Evolutionary conservation across 2,888 invertebrate species (phyloP).

Genomic region (Agonopterix alstromeriana): DNA sequence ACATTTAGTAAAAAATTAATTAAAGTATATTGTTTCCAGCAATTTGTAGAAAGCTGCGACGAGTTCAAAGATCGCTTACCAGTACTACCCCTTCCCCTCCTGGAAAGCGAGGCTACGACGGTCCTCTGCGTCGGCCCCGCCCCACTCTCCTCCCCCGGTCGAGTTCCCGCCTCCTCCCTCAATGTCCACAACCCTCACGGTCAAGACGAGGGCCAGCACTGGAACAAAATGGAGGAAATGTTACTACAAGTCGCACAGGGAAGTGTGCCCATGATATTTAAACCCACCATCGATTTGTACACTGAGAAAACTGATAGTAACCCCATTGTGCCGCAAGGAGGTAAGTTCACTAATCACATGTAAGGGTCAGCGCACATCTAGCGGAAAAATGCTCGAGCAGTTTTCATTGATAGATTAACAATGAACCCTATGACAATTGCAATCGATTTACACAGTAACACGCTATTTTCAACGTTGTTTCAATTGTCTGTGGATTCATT

Average conservation of each 20-base stretch:
- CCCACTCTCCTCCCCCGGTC: conserved; percentile 74
- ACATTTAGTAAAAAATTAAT: no score
- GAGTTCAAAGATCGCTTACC: conserved; percentile 65
- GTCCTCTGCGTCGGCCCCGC: conserved; percentile 81
- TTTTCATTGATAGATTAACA: no score
- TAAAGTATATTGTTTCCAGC: conserved; percentile 29
- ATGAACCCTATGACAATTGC: no score
- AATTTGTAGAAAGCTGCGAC: conserved; percentile 61
- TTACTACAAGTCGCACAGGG: conserved; percentile 83
- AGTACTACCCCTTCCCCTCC: conserved; percentile 84
- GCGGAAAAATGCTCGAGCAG: no score
- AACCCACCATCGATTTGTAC: conserved; percentile 86
- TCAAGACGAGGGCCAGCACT: conserved; percentile 56
- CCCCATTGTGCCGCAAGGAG: conserved; percentile 85
- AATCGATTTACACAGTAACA: no score
- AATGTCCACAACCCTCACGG: conserved; percentile 37
- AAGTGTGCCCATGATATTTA: conserved; percentile 84
- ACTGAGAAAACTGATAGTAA: conserved; percentile 80
- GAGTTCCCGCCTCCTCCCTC: conserved; percentile 72
- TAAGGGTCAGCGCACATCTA: no score
- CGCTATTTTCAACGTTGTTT: no score
- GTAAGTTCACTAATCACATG: conserved; percentile 37
- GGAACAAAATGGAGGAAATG: conserved; percentile 88
- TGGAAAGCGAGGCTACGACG: conserved; percentile 81
- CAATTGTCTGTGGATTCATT: no score